Base-by-base conservation (phyloP, 37 sponge, comb jelly and placozoan species). In the Aphrocallistes beatrix region DNA sequence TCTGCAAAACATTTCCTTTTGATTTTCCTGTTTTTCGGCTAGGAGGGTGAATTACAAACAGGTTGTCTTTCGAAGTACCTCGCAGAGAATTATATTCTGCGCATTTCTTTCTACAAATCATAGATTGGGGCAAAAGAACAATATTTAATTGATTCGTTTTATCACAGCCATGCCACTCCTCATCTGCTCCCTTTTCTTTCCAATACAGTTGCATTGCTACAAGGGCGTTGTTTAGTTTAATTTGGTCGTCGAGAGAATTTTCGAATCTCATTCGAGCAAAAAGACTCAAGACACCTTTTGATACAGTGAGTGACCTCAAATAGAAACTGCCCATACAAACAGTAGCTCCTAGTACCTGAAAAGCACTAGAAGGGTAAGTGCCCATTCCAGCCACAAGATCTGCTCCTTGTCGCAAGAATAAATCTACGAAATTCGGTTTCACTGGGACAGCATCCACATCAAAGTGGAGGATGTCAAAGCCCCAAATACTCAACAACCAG, bases 381-480 rank as follows among this genome's bases (percentile, higher is more conserved):
- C 75, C 75, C 10, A 60, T 13, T 30, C 75, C 75, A 3, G 75
- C 75, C 34, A 60, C 75, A 60, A 60, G 25, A 60, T 60, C 75
- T 60, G 75, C 75, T 25, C 34, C 75, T 13, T 28, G 28, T 28
- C 17, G 8, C n/a, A 60, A 19, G n/a, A 60, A 60, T 13, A 60
- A 60, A 60, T 60, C 75, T 32, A 28, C 6, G 75, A 60, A 60
- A 32, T 60, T 60, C 8, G 75, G 75, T 60, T 28, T 60, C 10
- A 60, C 75, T 19, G 75, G 75, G n/a, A 60, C 34, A 60, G 75
- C 75, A 60, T 60, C 75, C 25, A 60, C 75, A 13, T 60, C 75
- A 30, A 60, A 60, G n/a, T 60, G 75, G 25, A 60, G 8, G 3
- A 60, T 60, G 34, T 60, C 75, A 60, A 60, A 60, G 3, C 75